Evolutionary conservation across 2,888 invertebrate genomes (phyloP).

Genomic region (Zaprionus bogoriensis): DNA sequence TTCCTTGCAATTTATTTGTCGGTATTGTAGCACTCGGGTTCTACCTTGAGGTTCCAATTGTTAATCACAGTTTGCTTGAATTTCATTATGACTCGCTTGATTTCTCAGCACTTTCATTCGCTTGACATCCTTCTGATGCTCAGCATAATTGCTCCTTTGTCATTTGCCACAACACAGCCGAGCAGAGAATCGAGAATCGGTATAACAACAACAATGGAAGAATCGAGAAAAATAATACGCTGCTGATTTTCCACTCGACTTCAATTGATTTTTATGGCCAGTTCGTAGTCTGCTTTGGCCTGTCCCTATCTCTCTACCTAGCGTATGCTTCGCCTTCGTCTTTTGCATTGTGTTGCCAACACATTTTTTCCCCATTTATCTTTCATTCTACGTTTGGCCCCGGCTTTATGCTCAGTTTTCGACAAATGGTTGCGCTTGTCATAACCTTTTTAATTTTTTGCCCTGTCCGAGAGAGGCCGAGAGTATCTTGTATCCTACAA

Average conservation of each 20-base stretch:
- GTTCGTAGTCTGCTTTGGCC: conserved; percentile 28
- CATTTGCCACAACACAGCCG: conserved; percentile 63
- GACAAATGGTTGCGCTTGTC: conserved; percentile 73
- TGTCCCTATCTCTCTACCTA: conserved; percentile 6
- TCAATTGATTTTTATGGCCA: conserved; percentile 69
- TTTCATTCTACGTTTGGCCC: conserved; percentile 29
- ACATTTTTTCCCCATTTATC: conserved; percentile 51
- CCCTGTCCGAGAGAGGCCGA: conserved; percentile 11
- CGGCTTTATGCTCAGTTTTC: conserved; percentile 45
- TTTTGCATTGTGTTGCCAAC: conserved; percentile 30
- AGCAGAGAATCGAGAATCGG: conserved; percentile 11
- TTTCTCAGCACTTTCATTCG: conserved; percentile 29
- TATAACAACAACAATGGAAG: conserved; percentile 14
- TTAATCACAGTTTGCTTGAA: conserved; percentile 59
- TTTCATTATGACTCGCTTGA: conserved; percentile 61
- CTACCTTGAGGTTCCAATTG: conserved; percentile 30
- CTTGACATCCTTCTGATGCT: conserved; percentile 25
- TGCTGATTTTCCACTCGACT: conserved; percentile 75
- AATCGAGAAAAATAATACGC: conserved; percentile 53
- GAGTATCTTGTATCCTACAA: conserved; percentile 51
- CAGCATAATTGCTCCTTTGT: conserved; percentile 70
- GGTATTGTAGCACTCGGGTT: conserved; percentile 1
- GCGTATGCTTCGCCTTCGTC: background rate
- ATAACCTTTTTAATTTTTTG: conserved; percentile 64
- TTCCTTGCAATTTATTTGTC: conserved; percentile 30